Percentiles rank a stretch among this genome's conserved stretches.
Conservation (phyloP, 2,888 invertebrate genomes). For the Neria commutata region DNA sequence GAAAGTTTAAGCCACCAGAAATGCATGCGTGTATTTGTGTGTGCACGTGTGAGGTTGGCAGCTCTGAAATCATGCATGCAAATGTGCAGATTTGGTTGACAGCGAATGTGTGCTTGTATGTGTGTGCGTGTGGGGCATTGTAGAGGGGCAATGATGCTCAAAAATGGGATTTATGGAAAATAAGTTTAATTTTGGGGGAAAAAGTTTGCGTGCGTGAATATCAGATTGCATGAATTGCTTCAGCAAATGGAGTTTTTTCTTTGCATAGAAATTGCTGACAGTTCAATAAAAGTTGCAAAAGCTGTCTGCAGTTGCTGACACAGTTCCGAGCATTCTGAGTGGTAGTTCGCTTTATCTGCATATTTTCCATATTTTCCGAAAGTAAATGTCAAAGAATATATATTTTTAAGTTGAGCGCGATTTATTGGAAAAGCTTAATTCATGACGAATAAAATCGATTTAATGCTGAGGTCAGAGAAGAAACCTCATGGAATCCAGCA, state of each 20-base stretch:
- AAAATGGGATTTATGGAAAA: conserved; percentile 1
- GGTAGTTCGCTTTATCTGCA: no score
- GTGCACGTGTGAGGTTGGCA: no score
- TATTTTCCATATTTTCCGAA: no score
- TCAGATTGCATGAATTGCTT: not conserved
- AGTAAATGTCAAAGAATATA: no score
- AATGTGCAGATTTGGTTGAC: not conserved
- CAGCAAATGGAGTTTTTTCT: not conserved
- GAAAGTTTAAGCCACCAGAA: conserved; percentile 2
- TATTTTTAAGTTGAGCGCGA: no score
- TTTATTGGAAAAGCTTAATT: no score
- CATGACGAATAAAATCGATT: no score
- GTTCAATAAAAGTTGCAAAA: not conserved
- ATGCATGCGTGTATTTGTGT: not conserved
- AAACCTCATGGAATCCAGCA: no score
- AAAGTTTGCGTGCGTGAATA: not conserved
- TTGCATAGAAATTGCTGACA: no score
- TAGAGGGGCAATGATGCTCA: not conserved
- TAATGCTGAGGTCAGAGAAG: no score
- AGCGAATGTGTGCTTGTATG: not conserved
- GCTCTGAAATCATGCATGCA: not conserved
- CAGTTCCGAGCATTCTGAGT: no score
- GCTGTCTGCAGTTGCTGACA: not conserved
- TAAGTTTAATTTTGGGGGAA: not conserved
- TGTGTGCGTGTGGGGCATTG: not conserved